A percentile compares a stretch with the other conserved stretches of the same genome.
These are phyloP conservation scores for Fulica atra DNA, from an alignment of 2,113 vertebrate species.

Conservation along the genomic window DNA sequence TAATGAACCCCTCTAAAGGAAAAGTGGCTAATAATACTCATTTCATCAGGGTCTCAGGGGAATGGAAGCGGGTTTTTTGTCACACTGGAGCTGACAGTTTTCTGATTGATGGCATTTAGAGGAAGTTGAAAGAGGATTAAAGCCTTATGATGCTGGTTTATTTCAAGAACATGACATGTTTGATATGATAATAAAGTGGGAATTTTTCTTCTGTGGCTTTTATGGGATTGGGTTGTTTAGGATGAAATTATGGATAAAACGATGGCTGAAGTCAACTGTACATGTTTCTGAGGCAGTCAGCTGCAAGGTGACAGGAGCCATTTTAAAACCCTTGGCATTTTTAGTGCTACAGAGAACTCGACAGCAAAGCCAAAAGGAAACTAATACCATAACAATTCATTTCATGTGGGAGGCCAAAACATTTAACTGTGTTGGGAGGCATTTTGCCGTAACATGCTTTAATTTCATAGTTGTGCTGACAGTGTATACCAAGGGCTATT, in stretches of 20 bases:
- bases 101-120: slow-evolving; percentile 36
- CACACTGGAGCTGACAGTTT: slow-evolving; percentile 14
- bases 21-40: neutral
- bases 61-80: slow-evolving; percentile 18
- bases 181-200: slow-evolving; percentile 15
- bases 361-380: slow-evolving; percentile 20
- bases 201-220: slow-evolving; percentile 32
- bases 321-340: neutral
- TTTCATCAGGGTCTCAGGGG: neutral
- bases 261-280: neutral
- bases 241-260: neutral
- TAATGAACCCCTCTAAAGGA: neutral
- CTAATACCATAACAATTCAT: slow-evolving; percentile 14
- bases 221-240: neutral
- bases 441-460: neutral
- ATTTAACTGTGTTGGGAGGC: neutral
- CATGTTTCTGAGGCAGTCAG: neutral
- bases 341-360: neutral
- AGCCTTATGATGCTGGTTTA: slow-evolving; percentile 13
- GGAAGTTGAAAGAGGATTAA: slow-evolving; percentile 37
- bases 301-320: neutral
- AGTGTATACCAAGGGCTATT: neutral
- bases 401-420: neutral
- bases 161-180: slow-evolving; percentile 32
- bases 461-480: neutral